phyloP scores from a whole-genome alignment of 2,888 invertebrate genomes.

The Hirtodrosophila histrioides region DNA sequence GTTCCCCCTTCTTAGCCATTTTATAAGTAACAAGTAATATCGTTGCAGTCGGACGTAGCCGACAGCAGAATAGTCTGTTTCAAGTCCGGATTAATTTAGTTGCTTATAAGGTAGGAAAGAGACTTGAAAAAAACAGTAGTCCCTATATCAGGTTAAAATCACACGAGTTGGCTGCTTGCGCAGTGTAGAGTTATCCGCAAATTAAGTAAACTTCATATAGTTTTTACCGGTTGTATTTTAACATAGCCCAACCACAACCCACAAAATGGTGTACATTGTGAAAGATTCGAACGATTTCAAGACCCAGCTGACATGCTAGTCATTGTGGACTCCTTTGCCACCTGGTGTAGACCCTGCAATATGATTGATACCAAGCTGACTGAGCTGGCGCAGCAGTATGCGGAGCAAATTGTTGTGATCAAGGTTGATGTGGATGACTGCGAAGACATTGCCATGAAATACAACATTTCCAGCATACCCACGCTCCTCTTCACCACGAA shows the following conservation, averaged over 20 bases:
- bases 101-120: too few relatives aligned
- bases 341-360: constrained; percentile 97
- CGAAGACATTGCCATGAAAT: constrained; percentile 91
- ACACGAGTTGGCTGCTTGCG: constrained; percentile 53
- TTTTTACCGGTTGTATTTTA: constrained; percentile 54
- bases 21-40: too few relatives aligned
- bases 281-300: constrained; percentile 87
- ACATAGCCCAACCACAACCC: constrained; percentile 18
- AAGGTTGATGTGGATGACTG: constrained; percentile 95
- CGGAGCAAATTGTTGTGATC: constrained; percentile 86
- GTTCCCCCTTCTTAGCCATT: too few relatives aligned
- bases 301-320: constrained; percentile 90
- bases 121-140: too few relatives aligned
- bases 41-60: too few relatives aligned
- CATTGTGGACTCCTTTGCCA: constrained; percentile 95
- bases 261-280: constrained; percentile 82
- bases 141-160: constrained; percentile 46
- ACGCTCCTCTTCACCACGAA: constrained; percentile 95
- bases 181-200: constrained; percentile 30
- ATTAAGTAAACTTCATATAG: constrained; percentile 48
- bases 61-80: too few relatives aligned
- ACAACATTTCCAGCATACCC: constrained; percentile 94
- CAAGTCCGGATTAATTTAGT: too few relatives aligned
- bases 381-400: constrained; percentile 87
- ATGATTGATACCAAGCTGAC: constrained; percentile 93